phyloP scores from a whole-genome alignment of 2,797 vertebrate species.

The Bovichtus diacanthus region DNA sequence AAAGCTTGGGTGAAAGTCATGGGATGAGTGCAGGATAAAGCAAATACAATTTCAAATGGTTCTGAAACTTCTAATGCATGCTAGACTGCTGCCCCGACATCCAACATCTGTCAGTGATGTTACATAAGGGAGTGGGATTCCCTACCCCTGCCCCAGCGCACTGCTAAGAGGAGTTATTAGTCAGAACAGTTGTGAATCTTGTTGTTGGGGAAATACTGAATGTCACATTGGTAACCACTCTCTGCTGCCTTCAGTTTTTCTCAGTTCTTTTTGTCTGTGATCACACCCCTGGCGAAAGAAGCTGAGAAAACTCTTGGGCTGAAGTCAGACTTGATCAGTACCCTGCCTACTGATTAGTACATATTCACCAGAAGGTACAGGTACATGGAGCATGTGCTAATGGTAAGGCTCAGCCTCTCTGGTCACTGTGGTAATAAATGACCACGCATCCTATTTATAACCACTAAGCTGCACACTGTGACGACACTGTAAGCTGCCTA shows the following conservation, averaged over 20 bases:
- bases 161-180: background rate
- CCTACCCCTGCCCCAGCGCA: constrained; percentile 9
- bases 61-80: constrained; percentile 13
- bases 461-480: constrained; percentile 79
- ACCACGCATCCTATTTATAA: constrained; percentile 85
- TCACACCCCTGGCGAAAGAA: background rate
- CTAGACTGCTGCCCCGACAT: constrained; percentile 19
- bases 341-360: constrained; percentile 12
- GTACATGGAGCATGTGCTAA: constrained; percentile 58
- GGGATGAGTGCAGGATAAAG: background rate
- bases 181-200: constrained; percentile 18
- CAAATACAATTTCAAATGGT: background rate
- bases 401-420: constrained; percentile 49
- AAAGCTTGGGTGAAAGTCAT: background rate
- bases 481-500: constrained; percentile 82
- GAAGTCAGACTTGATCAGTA: constrained; percentile 28
- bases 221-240: background rate
- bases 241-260: background rate
- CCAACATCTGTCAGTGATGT: constrained; percentile 37
- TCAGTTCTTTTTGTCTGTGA: background rate
- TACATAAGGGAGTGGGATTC: constrained; percentile 61
- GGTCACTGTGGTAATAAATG: constrained; percentile 79
- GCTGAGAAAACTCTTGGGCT: background rate
- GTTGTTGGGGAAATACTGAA: constrained; percentile 3
- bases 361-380: constrained; percentile 43